Evolutionary conservation across 2,888 invertebrate species (phyloP), one percentile per base, ranked within the genome.

Genomic region (Plebejus argus): DNA sequence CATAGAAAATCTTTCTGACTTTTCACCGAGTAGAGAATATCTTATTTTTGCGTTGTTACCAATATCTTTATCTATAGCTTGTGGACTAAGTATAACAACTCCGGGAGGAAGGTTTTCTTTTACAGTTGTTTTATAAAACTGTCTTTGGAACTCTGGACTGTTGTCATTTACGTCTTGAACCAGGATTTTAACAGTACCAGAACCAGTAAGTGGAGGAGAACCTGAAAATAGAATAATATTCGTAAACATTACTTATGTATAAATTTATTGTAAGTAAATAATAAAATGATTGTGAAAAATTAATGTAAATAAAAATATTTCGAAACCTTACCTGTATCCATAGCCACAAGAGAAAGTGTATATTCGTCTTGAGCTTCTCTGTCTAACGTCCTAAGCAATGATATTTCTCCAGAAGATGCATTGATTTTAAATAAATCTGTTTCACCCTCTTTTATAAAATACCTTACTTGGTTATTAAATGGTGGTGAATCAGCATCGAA

Each of bases 141-240:
- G 97, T 77, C 97, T 95, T 83, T 96, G 96, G 89, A 99, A 99
- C 84, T 97, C 96, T 0, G 99, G 99, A 82, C 96, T 96, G 88
- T 99, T 98, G 88, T 99, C 99, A 89, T 99, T 99, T 78, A 98
- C 97, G 89, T 99, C 99, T 91, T 98, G 97, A 12, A 99, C 98
- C 77, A 97, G 95, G 79, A 99, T 96, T 85, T 96, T 96, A 1
- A 99, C 97, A 76, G 97, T 97, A 61, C 99, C 99, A 5, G 98
- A 97, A 76, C 99, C 99, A 2, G 98, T 98, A 78, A 99, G 93
- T 2, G 98, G 97, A 23, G 99, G 98, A 28, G 97, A 97, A 78
- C 98, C 99, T 98, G 94, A 70, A 95, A 95, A 76, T n/a, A 20
- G 12, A 28, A 49, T 39, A 20, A 3, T 23, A 15, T 20, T 45